A percentile compares a stretch with the other conserved stretches of the same genome.
phyloP scores from a whole-genome alignment of 2,888 invertebrate genomes.

The Xanthia icteritia region DNA sequence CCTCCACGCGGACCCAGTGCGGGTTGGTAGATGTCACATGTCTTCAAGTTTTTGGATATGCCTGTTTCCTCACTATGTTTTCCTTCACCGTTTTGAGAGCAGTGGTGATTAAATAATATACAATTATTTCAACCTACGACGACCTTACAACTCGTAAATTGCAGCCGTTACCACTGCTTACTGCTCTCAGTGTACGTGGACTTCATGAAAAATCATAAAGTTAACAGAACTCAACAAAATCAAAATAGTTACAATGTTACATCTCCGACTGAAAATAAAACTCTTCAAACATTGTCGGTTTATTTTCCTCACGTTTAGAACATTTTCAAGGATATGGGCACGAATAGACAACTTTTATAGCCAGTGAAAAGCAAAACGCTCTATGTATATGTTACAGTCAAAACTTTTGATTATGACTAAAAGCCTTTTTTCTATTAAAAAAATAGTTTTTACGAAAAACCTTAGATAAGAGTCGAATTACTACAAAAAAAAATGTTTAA shows the following conservation, averaged over 20 bases:
- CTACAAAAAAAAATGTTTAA: not conserved
- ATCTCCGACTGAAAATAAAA: slow-evolving; percentile 28
- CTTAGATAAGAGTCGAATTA: too few relatives aligned
- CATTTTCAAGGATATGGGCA: slow-evolving; percentile 39
- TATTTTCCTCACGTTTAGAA: slow-evolving; percentile 48
- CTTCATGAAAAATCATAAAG: not conserved
- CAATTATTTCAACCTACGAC: too few relatives aligned
- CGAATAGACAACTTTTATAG: slow-evolving; percentile 41
- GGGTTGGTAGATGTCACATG: too few relatives aligned
- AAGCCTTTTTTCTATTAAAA: not conserved
- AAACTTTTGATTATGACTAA: not conserved
- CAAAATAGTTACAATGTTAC: slow-evolving; percentile 14
- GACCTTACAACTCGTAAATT: too few relatives aligned
- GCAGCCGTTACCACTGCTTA: too few relatives aligned
- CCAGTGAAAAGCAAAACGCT: slow-evolving; percentile 12
- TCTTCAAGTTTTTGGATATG: too few relatives aligned
- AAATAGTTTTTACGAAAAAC: not conserved
- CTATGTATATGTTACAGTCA: not conserved
- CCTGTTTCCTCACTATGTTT: too few relatives aligned
- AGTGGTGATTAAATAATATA: too few relatives aligned
- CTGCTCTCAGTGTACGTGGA: not conserved
- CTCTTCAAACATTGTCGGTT: slow-evolving; percentile 7
- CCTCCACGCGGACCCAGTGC: too few relatives aligned
- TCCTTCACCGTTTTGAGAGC: too few relatives aligned
- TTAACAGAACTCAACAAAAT: not conserved